Base-by-base conservation (phyloP, 2,888 invertebrate species). In the Cephus runcator region DNA sequence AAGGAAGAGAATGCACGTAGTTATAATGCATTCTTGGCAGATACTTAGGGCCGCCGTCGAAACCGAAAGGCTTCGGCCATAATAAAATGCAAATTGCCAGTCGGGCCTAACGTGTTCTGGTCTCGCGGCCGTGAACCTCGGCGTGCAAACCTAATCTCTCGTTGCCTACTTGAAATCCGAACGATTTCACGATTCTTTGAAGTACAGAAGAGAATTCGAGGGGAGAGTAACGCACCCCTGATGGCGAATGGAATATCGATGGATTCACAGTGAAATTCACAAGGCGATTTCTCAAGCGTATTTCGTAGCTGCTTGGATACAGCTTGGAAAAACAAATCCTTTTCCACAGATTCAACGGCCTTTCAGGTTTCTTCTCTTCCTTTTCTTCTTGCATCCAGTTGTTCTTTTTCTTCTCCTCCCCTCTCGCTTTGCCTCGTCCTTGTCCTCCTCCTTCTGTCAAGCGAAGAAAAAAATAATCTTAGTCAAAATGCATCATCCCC, bases 161-260 rank as follows among this genome's bases (percentile, higher is more conserved):
- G 71, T 71, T 31, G 71, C 56, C 56, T 85, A 85, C 86, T 85
- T 85, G 83, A 85, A 87, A 87, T 87, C 84, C 85, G 81, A 84
- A 82, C 87, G 79, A 81, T 81, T 81, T 80, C 73, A 83, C 69
- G 73, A 73, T 81, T 80, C 80, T 88, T 88, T 88, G 87, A 87
- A 83, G 87, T 84, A 23, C 9, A 56, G 56, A 69, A 71, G 36
- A 35, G 75, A 75, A 77, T 33, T 75, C 34, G 15, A 71, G 30
- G 34, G 34, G 71, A n/a, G 71, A 34, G 11, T 71, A 30, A 34
- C 15, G 77, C 75, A 34, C 73, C 56, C n/a, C 69, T 35, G 33
- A 69, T 77, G 73, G 30, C 75, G 68, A 77, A 35, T 77, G 77
- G 79, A 83, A 84, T 81, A 84, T 85, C 85, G 82, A 81, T n/a